Conservation (phyloP, 2,888 invertebrate genomes). For the Mythimna ferrago region DNA sequence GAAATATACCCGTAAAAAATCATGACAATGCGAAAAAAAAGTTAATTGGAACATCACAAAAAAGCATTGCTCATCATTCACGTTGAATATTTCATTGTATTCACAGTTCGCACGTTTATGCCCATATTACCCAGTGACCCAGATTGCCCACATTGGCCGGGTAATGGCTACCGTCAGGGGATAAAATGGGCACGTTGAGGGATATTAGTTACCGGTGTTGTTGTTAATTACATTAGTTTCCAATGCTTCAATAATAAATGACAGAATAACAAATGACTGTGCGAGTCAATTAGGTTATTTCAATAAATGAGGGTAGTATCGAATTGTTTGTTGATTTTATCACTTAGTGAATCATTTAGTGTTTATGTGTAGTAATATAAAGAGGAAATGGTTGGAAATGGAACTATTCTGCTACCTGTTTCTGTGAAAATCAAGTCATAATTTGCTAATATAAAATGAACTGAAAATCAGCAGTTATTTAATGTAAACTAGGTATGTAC, state of each 20-base stretch:
- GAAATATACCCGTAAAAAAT: slow-evolving; percentile 6
- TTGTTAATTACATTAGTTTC: slow-evolving; percentile 59
- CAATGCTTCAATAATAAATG: slow-evolving; percentile 58
- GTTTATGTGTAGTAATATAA: background rate
- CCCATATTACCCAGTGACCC: slow-evolving; percentile 40
- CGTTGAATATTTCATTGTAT: slow-evolving; percentile 55
- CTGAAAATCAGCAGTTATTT: no score
- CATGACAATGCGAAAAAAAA: slow-evolving; percentile 28
- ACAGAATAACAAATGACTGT: slow-evolving; percentile 46
- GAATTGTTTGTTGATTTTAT: slow-evolving; percentile 35
- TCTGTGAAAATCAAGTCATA: background rate
- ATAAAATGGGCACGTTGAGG: slow-evolving; percentile 7
- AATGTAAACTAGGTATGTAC: no score
- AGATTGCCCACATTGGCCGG: slow-evolving; percentile 30
- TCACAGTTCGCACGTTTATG: slow-evolving; percentile 39
- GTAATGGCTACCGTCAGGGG: slow-evolving; percentile 11
- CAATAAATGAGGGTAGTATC: slow-evolving; percentile 34
- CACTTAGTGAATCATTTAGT: slow-evolving; percentile 6
- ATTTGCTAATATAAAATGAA: background rate
- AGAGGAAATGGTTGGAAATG: background rate
- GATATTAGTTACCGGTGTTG: slow-evolving; percentile 39
- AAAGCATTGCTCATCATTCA: slow-evolving; percentile 41
- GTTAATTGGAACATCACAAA: slow-evolving; percentile 33
- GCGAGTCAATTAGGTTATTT: slow-evolving; percentile 43
- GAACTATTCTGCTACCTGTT: background rate